Evolutionary conservation across 1,140 invertebrate species (phyloP), one percentile per base, ranked within the genome.

Genomic region (Melitaea cinxia): DNA sequence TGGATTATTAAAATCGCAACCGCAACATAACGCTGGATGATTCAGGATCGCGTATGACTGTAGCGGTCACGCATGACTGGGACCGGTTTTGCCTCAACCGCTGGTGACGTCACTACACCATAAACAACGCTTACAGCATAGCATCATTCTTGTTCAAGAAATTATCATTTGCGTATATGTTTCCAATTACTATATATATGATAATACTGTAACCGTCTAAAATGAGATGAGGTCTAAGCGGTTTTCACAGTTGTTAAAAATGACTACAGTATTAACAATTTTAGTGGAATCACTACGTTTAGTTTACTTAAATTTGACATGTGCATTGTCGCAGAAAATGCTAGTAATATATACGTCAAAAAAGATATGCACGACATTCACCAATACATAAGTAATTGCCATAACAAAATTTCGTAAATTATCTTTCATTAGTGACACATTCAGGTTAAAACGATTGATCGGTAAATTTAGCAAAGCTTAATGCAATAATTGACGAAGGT

Each of bases 1-100:
- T 12, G 19, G 12, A 23, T 4, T 57, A 57, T 45, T 30, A 49
- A 50, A 52, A 17, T 28, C 17, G 35, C 23, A 65, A 65, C 59
- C 47, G 53, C 54, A 65, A 54, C 26, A 45, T 68, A 35, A 65
- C 17, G 35, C 45, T 53, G 57, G 64, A 73, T 83, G 80, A 85
- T 79, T 85, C 81, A 85, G 75, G 75, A 78, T 72, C 61, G 64
- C 70, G 65, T 71, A 83, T 84, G 78, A 83, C 73, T 83, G 68
- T 77, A 72, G 79, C 75, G 80, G 83, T 88, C 74, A 77, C 73
- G 80, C 80, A 79, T 82, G 72, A 83, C 73, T 75, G 65, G 28
- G 67, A 88, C 85, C 78, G 85, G 85, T 88, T 88, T 81, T 80
- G 75, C 82, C 74, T 61, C 66, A 50, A 62, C 58, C 57, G 49